phyloP scores from a whole-genome alignment of 2,113 vertebrate species.

The Mobula birostris region DNA sequence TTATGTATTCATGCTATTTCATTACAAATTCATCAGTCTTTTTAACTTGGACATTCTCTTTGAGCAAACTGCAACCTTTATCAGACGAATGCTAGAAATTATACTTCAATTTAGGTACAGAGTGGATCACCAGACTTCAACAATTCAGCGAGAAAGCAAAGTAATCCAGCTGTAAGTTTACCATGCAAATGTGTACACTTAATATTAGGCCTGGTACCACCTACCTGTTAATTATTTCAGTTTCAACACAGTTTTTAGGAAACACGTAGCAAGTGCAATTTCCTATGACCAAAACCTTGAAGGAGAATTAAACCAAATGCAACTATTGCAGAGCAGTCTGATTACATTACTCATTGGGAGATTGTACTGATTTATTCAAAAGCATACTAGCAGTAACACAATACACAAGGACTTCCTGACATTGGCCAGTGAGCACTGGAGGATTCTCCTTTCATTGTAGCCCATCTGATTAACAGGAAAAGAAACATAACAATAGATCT shows the following conservation, averaged over 20 bases:
- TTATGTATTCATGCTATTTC: not conserved
- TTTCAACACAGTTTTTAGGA: not conserved
- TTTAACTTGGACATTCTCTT: not conserved
- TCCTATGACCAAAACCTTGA: not conserved
- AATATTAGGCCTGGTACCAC: not conserved
- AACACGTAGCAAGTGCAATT: not conserved
- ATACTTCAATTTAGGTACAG: not conserved
- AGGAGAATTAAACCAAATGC: not conserved
- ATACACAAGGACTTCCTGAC: slow-evolving; percentile 13
- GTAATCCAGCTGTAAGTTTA: not conserved
- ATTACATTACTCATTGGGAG: not conserved
- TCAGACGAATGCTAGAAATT: not conserved
- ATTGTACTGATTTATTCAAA: slow-evolving; percentile 17
- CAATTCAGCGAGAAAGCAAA: not conserved
- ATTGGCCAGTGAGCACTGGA: not conserved
- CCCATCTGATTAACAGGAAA: not conserved
- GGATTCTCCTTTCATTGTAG: not conserved
- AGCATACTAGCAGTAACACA: not conserved
- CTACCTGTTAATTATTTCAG: not conserved
- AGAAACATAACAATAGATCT: not conserved
- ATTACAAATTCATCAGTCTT: not conserved
- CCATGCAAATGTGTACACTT: not conserved
- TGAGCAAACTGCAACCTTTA: not conserved
- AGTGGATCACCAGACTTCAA: not conserved
- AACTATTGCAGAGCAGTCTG: not conserved